Evolutionary conservation across 2,888 invertebrate genomes (phyloP).

Genomic region (Ditula angustiorana): DNA sequence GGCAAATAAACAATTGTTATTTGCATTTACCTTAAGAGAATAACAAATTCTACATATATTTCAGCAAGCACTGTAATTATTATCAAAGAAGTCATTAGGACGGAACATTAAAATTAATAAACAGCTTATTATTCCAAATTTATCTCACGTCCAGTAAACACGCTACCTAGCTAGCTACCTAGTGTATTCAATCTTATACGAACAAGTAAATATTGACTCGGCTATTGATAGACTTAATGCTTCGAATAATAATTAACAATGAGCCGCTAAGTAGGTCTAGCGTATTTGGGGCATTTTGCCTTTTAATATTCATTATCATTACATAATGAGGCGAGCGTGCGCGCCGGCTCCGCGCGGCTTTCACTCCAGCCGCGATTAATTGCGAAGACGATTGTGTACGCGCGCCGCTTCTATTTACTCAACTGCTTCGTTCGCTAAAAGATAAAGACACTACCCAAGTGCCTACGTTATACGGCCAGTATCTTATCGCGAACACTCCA

Average conservation of each 20-base stretch:
- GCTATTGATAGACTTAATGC: slow-evolving; percentile 15
- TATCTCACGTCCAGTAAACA: no score
- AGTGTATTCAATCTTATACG: slow-evolving; percentile 13
- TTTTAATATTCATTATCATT: slow-evolving; percentile 83
- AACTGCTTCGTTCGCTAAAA: slow-evolving; percentile 80
- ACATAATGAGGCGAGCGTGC: slow-evolving; percentile 69
- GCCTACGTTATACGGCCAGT: slow-evolving; percentile 69
- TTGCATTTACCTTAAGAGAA: not conserved
- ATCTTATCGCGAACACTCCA: slow-evolving; percentile 82
- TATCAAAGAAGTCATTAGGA: not conserved
- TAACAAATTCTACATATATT: not conserved
- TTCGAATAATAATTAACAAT: slow-evolving; percentile 55
- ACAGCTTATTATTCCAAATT: not conserved
- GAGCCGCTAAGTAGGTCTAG: slow-evolving; percentile 58
- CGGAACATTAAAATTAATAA: not conserved
- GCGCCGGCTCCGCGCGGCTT: slow-evolving; percentile 69
- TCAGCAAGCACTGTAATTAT: not conserved
- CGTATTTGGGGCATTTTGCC: slow-evolving; percentile 73
- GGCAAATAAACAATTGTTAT: slow-evolving; percentile 6
- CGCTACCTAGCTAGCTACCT: not conserved
- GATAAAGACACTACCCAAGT: slow-evolving; percentile 80
- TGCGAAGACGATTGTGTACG: slow-evolving; percentile 77
- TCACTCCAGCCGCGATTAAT: slow-evolving; percentile 80
- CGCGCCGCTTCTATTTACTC: slow-evolving; percentile 75
- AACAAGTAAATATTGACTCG: slow-evolving; percentile 56